phyloP scores from a whole-genome alignment of 2,113 vertebrate species.

The Mormyrus lacerda region DNA sequence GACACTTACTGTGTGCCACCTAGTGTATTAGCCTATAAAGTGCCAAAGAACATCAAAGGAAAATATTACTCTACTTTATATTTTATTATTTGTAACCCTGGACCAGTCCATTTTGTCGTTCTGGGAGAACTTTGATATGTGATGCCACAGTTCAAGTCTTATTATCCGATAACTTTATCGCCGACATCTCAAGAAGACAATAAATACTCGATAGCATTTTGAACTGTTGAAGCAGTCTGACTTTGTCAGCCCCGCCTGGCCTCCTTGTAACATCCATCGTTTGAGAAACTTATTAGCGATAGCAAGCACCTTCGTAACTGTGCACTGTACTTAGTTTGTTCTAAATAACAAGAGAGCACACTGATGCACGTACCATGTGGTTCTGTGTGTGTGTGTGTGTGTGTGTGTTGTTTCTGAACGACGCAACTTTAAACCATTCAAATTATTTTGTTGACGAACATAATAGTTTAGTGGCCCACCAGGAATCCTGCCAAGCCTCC shows the following conservation, averaged over 20 bases:
- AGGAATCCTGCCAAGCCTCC: neutral
- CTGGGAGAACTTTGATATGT: neutral
- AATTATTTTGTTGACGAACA: neutral
- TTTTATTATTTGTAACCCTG: neutral
- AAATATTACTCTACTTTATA: neutral
- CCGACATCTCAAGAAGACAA: neutral
- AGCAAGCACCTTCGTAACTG: neutral
- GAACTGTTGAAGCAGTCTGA: neutral
- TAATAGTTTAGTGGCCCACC: neutral
- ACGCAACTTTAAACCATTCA: neutral
- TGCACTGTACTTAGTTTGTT: neutral
- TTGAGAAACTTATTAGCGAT: neutral
- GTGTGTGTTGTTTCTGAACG: neutral
- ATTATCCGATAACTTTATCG: neutral
- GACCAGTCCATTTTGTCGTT: neutral
- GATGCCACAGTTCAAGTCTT: neutral
- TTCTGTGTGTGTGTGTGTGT: neutral
- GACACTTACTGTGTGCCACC: neutral
- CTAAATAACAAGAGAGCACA: neutral
- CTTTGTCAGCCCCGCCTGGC: neutral
- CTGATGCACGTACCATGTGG: neutral
- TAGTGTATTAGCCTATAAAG: neutral
- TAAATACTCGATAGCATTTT: neutral
- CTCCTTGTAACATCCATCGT: neutral
- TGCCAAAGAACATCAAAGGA: neutral